Conservation (phyloP, 2,888 invertebrate genomes). For the Odontocolon sp. region DNA sequence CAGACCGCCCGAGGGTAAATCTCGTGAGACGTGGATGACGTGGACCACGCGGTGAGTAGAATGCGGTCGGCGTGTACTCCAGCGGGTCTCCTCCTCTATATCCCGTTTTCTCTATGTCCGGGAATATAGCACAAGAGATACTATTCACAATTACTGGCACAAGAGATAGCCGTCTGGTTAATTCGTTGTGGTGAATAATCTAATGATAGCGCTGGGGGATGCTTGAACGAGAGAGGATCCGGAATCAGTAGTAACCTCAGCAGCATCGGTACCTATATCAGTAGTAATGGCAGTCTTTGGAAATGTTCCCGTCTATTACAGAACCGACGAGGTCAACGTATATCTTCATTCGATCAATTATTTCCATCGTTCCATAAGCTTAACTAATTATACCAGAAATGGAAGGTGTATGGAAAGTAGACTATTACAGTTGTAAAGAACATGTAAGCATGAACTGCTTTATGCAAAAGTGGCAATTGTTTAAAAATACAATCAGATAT, state of each 20-base stretch:
- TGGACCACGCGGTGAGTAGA: constrained; percentile 26
- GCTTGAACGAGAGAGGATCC: constrained; percentile 19
- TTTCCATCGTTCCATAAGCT: too few relatives aligned
- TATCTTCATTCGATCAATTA: too few relatives aligned
- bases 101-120: not conserved
- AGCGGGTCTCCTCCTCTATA: constrained; percentile 19
- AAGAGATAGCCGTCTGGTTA: constrained; percentile 48
- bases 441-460: too few relatives aligned
- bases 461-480: too few relatives aligned
- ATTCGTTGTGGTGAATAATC: constrained; percentile 60
- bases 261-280: too few relatives aligned
- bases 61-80: constrained; percentile 48
- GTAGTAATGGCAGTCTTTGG: not conserved
- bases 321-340: not conserved
- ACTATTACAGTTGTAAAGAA: too few relatives aligned
- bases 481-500: too few relatives aligned
- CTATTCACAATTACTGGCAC: too few relatives aligned
- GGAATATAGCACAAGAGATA: constrained; percentile 22
- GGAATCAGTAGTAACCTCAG: constrained; percentile 9
- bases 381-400: too few relatives aligned
- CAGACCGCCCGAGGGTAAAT: constrained; percentile 55
- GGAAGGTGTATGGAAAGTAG: too few relatives aligned
- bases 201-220: constrained; percentile 49
- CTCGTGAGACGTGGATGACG: constrained; percentile 55
- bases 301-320: not conserved